Base-by-base conservation (phyloP, 2,113 vertebrate species). In the Cairina moschata region DNA sequence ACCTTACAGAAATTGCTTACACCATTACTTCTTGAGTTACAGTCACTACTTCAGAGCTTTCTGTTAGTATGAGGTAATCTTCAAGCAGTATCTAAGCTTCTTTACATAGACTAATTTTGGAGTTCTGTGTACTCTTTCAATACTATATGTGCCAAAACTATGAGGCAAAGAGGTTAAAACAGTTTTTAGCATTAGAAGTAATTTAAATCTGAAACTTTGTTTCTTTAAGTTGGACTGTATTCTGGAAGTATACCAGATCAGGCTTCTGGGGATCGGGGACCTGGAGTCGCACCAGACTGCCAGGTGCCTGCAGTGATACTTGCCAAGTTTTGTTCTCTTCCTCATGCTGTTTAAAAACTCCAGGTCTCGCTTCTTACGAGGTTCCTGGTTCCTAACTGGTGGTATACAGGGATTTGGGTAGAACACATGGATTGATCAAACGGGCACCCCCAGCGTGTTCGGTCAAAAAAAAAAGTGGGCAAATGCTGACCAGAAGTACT, bases 371-470 rank as follows among this genome's bases (percentile, higher is more conserved):
- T 75, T 26, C 32, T 60, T 38, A 5, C 23, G 66, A 52, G 42
- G 17, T 6, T 42, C 52, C 25, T 38, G 13, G 54, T 93, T 77
- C 20, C 40, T 59, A 18, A 29, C 17, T 23, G 71, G 38, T 66
- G 29, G 32, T 75, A 10, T 12, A 8, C 60, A 40, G 80, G 55
- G 31, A n/a, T 73, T 36, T 8, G 38, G 38, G 50, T 63, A 31
- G 34, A 63, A 67, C 42, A 29, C 14, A 8, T 3, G 12, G 31
- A 50, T 29, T 0, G 0, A 52, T 83, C 32, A 54, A 74, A 58
- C 0, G 2, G 9, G 11, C 55, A 13, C 55, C 46, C 14, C 7
- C 34, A 1, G n/a, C n/a, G 17, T 63, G 42, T 68, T 87, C 42
- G 34, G 0, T 63, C 40, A 71, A 63, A n/a, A 77, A 15, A n/a